Base-by-base conservation (phyloP, 2,797 vertebrate genomes). In the Thripadectes ignobilis region DNA sequence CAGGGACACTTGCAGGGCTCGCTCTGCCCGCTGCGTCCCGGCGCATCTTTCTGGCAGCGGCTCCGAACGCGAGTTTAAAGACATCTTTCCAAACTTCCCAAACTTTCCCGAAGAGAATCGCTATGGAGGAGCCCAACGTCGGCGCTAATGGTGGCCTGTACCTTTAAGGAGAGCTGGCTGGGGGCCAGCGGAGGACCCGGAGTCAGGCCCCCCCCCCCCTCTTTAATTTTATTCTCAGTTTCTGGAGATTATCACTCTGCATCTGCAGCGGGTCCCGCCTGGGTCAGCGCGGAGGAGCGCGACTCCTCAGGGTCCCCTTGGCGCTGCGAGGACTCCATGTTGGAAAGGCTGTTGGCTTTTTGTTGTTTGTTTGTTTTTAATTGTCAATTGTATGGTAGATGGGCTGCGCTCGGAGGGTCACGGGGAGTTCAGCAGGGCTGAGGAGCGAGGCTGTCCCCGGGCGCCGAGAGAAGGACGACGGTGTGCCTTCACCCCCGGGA, bases 311-410 rank as follows among this genome's bases (percentile, higher is more conserved):
- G 89, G 83, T 89, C 89, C 71, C 30, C 82, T 84, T 63, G 87
- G 95, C 83, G 85, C 96, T 59, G 94, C 85, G 36, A 93, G 94
- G 97, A 96, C 97, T 97, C 95, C 71, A 93, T 80, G 49, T 87
- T 88, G 96, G 87, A 92, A 89, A 91, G 91, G 79, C 81, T 96
- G 38, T 87, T 84, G 83, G 87, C 93, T 95, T 96, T 94, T 90
- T 73, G 90, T 94, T 96, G 93, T 75, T 92, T 98, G 97, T 98
- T 98, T 98, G 98, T 98, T 98, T 97, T 97, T 97, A 98, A 97
- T 98, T 98, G 97, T 97, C 98, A 97, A 83, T 97, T 97, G 97
- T 97, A 80, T 97, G 97, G 96, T 97, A 96, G 97, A 97, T 96
- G 95, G 96, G 96, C 97, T 97, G 95, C 95, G 80, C 96, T 95